Conservation (phyloP, 2,888 invertebrate species). For the Minunthozetes semirufus region DNA sequence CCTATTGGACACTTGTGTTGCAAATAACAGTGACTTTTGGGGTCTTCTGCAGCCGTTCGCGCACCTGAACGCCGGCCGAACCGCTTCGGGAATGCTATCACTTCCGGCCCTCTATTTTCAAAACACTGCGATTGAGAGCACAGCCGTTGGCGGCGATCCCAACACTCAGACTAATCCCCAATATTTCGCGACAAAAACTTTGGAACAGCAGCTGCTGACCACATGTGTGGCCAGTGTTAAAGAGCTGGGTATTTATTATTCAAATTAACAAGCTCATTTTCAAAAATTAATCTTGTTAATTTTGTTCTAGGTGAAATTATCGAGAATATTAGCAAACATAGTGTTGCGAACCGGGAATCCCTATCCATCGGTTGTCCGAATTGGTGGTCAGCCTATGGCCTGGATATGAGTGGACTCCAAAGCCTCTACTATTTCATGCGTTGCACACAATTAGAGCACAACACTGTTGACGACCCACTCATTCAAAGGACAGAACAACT, state of each 20-base stretch:
- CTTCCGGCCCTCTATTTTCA: background rate
- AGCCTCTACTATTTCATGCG: slow-evolving; percentile 85
- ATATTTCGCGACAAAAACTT: slow-evolving; percentile 39
- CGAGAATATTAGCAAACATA: slow-evolving; percentile 42
- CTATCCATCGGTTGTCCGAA: background rate
- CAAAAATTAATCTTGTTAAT: background rate
- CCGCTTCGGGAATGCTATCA: slow-evolving; percentile 63
- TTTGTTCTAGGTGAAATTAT: slow-evolving; percentile 41
- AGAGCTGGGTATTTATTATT: slow-evolving; percentile 54
- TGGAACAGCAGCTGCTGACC: slow-evolving; percentile 67
- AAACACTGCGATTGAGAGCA: background rate
- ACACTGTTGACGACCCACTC: background rate
- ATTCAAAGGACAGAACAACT: slow-evolving; percentile 56
- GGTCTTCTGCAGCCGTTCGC: slow-evolving; percentile 82
- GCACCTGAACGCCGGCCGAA: slow-evolving; percentile 77
- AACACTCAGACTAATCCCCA: slow-evolving; percentile 11
- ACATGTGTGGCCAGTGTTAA: slow-evolving; percentile 78
- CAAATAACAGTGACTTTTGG: slow-evolving; percentile 80
- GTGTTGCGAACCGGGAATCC: slow-evolving; percentile 22
- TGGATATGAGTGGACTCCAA: slow-evolving; percentile 61
- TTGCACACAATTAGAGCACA: slow-evolving; percentile 73
- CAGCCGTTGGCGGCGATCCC: background rate
- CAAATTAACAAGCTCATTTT: background rate
- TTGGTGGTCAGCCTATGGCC: slow-evolving; percentile 42
- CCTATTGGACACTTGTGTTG: slow-evolving; percentile 72